These are phyloP conservation scores for Thaleichthys pacificus DNA, from an alignment of 2,797 vertebrate genomes.

Conservation along the genomic window DNA sequence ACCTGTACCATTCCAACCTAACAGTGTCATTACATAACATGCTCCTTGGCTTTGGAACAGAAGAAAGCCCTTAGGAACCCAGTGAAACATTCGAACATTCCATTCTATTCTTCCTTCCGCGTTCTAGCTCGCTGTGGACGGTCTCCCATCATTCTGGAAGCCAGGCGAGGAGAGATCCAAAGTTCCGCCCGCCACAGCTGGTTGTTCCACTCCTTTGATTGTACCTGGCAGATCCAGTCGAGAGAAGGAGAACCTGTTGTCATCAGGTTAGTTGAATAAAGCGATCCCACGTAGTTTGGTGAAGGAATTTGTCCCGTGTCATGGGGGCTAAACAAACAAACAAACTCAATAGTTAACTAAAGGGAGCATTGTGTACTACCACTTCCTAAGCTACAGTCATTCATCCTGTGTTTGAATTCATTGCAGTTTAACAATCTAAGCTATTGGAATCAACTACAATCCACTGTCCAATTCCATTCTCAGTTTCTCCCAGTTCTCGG, in stretches of 20 bases:
- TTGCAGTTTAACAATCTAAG: no score
- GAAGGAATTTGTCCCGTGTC: neutral
- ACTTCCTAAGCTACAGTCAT: no score
- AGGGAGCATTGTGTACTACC: no score
- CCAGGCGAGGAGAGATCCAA: constrained; percentile 69
- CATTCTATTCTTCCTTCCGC: neutral
- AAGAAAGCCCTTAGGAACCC: neutral
- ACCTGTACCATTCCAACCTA: no score
- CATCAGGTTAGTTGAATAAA: constrained; percentile 75
- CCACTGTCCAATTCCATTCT: neutral
- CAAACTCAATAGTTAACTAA: no score
- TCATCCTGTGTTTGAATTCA: no score
- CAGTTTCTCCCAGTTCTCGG: constrained; percentile 82
- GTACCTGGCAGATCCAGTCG: constrained; percentile 80
- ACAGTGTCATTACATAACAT: no score
- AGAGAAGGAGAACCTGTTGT: constrained; percentile 72
- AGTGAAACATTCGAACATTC: neutral
- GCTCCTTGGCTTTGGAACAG: neutral
- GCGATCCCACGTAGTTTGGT: neutral
- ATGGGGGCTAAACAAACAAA: neutral
- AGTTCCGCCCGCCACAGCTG: constrained; percentile 70
- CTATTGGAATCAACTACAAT: neutral
- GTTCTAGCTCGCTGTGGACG: constrained; percentile 67
- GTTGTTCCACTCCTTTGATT: constrained; percentile 68
- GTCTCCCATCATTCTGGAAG: constrained; percentile 62